phyloP scores from a whole-genome alignment of 2,888 invertebrate genomes.

The Autographa gamma region DNA sequence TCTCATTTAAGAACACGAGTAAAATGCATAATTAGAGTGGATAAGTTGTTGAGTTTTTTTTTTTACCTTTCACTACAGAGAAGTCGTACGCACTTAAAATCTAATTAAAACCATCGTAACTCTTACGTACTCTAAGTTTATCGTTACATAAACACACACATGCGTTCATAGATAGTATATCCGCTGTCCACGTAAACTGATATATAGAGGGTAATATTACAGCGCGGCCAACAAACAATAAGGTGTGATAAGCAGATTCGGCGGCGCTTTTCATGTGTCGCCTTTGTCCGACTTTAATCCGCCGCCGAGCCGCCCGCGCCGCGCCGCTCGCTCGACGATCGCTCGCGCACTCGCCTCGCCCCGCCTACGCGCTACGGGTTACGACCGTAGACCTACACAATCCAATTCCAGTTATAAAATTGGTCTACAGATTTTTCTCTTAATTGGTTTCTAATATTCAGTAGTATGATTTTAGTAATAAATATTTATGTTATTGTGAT shows the following conservation, averaged over 20 bases:
- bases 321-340: slow-evolving; percentile 38
- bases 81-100: slow-evolving; percentile 41
- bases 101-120: slow-evolving; percentile 49
- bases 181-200: slow-evolving; percentile 75
- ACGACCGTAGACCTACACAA: slow-evolving; percentile 46
- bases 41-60: too few species aligned
- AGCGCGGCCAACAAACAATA: slow-evolving; percentile 82
- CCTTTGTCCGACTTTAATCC: slow-evolving; percentile 85
- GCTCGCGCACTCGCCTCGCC: slow-evolving; percentile 33
- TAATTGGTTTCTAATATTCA: slow-evolving; percentile 1
- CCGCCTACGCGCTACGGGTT: slow-evolving; percentile 66
- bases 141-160: slow-evolving; percentile 66
- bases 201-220: slow-evolving; percentile 83
- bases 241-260: slow-evolving; percentile 85
- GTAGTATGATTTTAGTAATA: slow-evolving; percentile 2
- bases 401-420: slow-evolving; percentile 22
- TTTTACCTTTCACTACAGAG: slow-evolving; percentile 19
- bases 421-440: slow-evolving; percentile 1
- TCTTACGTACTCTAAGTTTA: slow-evolving; percentile 59
- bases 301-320: slow-evolving; percentile 61
- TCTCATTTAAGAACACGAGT: too few species aligned
- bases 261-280: slow-evolving; percentile 84
- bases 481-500: slow-evolving; percentile 4
- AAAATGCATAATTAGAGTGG: too few species aligned
- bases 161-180: slow-evolving; percentile 55